Evolutionary conservation across 2,797 vertebrate genomes (phyloP).

Genomic region (Acanthis flammea): DNA sequence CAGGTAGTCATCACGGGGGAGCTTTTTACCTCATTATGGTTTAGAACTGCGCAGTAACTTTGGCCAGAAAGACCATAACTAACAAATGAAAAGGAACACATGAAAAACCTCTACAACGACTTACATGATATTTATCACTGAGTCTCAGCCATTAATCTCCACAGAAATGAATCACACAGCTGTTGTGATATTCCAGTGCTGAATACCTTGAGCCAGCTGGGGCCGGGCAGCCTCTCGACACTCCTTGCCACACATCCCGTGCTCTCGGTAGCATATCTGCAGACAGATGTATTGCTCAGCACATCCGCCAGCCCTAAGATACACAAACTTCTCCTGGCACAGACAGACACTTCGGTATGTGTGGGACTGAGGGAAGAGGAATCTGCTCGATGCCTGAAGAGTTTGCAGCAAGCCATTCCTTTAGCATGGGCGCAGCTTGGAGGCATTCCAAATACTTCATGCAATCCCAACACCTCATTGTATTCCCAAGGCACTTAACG

Average conservation of each 20-base stretch:
- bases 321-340: neutral
- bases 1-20: no score
- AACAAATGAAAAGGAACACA: neutral
- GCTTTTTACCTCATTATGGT: neutral
- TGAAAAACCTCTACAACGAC: neutral
- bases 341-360: neutral
- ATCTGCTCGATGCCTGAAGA: neutral
- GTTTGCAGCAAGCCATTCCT: neutral
- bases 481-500: constrained; percentile 26
- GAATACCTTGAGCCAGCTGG: neutral
- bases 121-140: neutral
- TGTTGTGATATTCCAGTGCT: neutral
- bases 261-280: neutral
- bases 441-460: neutral
- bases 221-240: neutral
- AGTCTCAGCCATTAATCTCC: neutral
- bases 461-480: constrained; percentile 18
- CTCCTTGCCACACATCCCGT: neutral
- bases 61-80: neutral
- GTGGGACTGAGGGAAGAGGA: neutral
- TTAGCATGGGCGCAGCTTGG: neutral
- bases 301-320: neutral
- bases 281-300: neutral
- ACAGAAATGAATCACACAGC: neutral
- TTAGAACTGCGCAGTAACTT: neutral